Evolutionary conservation across 2,797 vertebrate species (phyloP).

Genomic region (Triplophysa yarkandensis): DNA sequence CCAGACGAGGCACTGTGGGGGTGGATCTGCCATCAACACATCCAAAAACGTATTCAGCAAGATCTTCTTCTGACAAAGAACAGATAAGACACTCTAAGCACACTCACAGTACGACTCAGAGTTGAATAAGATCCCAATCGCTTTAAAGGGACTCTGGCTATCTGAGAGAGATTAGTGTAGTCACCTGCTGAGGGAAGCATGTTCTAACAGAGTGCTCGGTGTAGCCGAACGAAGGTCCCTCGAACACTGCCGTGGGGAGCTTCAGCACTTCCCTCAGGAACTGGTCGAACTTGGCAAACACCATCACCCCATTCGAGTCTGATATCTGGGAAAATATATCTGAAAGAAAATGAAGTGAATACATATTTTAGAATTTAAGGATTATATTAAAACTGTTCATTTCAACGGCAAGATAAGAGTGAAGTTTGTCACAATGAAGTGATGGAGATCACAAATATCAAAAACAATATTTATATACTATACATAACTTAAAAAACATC

Average conservation of each 20-base stretch:
- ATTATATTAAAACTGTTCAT: neutral
- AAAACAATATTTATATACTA: neutral
- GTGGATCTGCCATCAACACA: slow-evolving; percentile 94
- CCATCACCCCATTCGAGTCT: slow-evolving; percentile 88
- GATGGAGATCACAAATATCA: neutral
- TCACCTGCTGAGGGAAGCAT: slow-evolving; percentile 95
- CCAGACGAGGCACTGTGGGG: slow-evolving; percentile 98
- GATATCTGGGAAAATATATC: slow-evolving; percentile 98
- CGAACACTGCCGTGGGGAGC: slow-evolving; percentile 94
- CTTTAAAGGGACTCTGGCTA: slow-evolving; percentile 7
- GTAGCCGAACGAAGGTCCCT: slow-evolving; percentile 96
- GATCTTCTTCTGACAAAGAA: slow-evolving; percentile 87
- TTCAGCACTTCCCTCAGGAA: slow-evolving; percentile 91
- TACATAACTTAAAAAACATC: too few species aligned
- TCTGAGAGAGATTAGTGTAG: slow-evolving; percentile 32
- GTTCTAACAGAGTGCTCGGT: slow-evolving; percentile 89
- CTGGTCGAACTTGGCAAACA: slow-evolving; percentile 93
- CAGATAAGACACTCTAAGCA: slow-evolving; percentile 39
- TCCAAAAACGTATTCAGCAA: slow-evolving; percentile 94
- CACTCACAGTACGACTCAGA: neutral
- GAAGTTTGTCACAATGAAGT: neutral
- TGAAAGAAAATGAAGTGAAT: slow-evolving; percentile 63
- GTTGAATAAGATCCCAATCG: slow-evolving; percentile 16
- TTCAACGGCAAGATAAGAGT: neutral
- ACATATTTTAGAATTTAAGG: neutral